Base-by-base conservation (phyloP, 2,888 invertebrate species). In the Pegoplata infirma region DNA sequence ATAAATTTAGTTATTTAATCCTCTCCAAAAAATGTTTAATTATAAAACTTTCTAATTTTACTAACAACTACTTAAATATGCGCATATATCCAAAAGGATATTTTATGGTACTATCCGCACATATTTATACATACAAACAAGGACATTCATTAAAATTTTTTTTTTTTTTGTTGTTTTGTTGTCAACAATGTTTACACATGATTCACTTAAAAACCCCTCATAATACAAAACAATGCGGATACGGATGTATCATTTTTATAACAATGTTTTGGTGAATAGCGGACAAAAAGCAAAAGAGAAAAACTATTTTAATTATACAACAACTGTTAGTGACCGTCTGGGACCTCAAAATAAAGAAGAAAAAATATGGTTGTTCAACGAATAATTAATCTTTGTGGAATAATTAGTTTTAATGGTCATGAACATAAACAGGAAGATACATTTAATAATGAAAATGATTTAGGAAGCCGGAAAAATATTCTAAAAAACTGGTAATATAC, bases 351-450 rank as follows among this genome's bases (percentile, higher is more conserved):
- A 23, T 25, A 17, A 67, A 67, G 7, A n/a, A n/a, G n/a, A 14
- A 56, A 67, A 59, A 55, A 69, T 23, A 56, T 44, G 23, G 12
- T 28, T 56, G 53, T 53, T 8, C 55, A 23, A 51, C 47, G 61
- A 61, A 75, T 80, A 80, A 80, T 80, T 75, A 80, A 75, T 81
- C 80, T 77, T 75, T 80, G 81, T 77, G 81, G 75, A 17, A 77
- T 81, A 80, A 80, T 81, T 80, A 81, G 77, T 80, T 80, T 80
- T 67, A 81, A 74, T 76, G 80, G 67, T 76, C 73, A 71, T 78
- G 73, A 78, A 69, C 76, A 72, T 21, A 56, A 78, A 56, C 36
- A 40, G 49, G 8, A 56, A 67, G 47, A 55, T 36, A 55, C 14
- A 53, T 47, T 44, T 25, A 5, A 25, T 17, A 14, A 17, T 1